Percentiles rank a stretch among this genome's conserved stretches.
phyloP scores from a whole-genome alignment of 92 coral and sea anemone species.

The Bergia puertoricense region DNA sequence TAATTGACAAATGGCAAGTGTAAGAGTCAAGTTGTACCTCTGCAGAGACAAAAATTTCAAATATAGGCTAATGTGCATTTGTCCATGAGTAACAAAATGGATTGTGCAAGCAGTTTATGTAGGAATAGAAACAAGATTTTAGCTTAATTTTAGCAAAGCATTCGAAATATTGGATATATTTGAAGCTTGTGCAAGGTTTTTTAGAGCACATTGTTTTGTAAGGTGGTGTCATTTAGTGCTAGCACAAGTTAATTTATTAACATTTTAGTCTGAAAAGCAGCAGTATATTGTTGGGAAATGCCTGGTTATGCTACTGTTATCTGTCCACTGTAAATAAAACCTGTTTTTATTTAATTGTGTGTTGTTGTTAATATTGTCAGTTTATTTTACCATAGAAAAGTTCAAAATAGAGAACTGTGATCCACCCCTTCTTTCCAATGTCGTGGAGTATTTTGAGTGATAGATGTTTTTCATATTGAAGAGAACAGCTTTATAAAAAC shows the following conservation, averaged over 20 bases:
- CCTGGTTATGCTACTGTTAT: background rate
- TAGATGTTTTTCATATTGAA: too few species aligned
- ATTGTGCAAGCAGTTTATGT: background rate
- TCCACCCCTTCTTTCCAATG: too few species aligned
- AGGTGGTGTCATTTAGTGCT: background rate
- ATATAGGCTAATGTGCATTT: background rate
- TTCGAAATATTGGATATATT: slow-evolving; percentile 4
- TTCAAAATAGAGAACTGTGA: background rate
- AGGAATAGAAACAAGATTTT: slow-evolving; percentile 33
- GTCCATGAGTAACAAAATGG: too few species aligned
- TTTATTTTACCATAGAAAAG: background rate
- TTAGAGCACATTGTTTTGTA: background rate
- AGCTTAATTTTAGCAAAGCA: slow-evolving; percentile 37
- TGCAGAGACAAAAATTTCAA: background rate
- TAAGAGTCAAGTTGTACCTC: background rate
- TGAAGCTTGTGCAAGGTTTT: slow-evolving; percentile 7
- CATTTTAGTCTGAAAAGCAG: background rate
- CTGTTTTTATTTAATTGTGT: background rate
- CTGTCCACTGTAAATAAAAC: background rate
- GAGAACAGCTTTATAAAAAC: too few species aligned
- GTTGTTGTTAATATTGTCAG: background rate
- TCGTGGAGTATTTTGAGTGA: too few species aligned
- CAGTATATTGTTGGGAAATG: background rate
- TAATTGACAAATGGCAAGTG: background rate
- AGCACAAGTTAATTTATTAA: too few species aligned